Evolutionary conservation across 1,140 invertebrate genomes (phyloP).

Genomic region (Penaeus chinensis): DNA sequence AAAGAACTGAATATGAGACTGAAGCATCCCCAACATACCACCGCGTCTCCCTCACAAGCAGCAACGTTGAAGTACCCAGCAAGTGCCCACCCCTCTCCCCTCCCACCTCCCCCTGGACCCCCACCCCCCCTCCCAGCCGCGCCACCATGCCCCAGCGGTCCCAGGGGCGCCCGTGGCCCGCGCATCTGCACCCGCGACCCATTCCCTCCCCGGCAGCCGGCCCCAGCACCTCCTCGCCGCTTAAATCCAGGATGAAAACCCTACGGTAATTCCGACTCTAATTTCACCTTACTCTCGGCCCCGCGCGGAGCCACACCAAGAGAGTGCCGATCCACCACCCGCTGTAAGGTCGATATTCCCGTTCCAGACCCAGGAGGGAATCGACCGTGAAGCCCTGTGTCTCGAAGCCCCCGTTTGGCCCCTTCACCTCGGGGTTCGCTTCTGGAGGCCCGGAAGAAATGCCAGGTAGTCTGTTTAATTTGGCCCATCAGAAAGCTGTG

Average conservation of each 20-base stretch:
- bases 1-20: too few species aligned
- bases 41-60: neutral
- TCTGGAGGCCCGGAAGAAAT: constrained; percentile 7
- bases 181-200: constrained; percentile 10
- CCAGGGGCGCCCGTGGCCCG: constrained; percentile 14
- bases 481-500: neutral
- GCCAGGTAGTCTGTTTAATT: constrained; percentile 10
- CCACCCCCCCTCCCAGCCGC: neutral
- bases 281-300: constrained; percentile 20
- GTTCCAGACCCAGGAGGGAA: too few species aligned
- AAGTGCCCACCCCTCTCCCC: neutral
- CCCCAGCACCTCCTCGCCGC: neutral
- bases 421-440: neutral
- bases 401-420: too few species aligned
- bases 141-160: neutral
- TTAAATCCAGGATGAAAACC: neutral
- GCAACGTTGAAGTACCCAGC: too few species aligned
- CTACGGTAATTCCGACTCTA: constrained; percentile 20
- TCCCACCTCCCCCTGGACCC: neutral
- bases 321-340: too few species aligned
- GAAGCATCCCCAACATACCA: too few species aligned
- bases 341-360: too few species aligned
- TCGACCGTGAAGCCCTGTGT: too few species aligned
- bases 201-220: neutral
- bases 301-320: too few species aligned